Conservation (phyloP, 2,888 invertebrate species). For the Arrhopalites spinosus region DNA sequence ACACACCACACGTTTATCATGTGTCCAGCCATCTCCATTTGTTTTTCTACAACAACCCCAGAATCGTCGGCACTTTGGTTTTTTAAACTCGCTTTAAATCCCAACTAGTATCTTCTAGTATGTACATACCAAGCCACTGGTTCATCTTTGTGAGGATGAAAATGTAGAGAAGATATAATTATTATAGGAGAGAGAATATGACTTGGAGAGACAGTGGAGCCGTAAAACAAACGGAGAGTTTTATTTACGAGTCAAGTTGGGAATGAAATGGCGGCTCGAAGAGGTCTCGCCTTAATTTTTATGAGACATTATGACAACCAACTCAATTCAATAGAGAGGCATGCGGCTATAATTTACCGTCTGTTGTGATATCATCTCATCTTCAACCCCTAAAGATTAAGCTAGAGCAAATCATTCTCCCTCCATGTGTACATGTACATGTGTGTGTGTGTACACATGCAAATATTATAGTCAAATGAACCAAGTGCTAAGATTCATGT, state of each 20-base stretch:
- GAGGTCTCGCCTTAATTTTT: conserved; percentile 32
- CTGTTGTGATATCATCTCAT: conserved; percentile 24
- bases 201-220: conserved; percentile 12
- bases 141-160: not conserved
- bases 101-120: no score
- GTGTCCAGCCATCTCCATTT: no score
- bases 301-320: conserved; percentile 33
- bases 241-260: conserved; percentile 22
- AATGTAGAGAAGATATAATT: not conserved
- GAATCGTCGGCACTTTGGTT: no score
- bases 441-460: not conserved
- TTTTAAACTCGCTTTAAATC: no score
- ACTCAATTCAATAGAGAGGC: conserved; percentile 26
- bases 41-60: no score
- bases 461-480: not conserved
- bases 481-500: no score
- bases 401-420: not conserved
- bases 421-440: not conserved
- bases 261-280: conserved; percentile 28
- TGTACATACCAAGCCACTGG: no score
- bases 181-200: not conserved
- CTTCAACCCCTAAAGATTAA: conserved; percentile 19
- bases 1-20: not conserved
- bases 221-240: conserved; percentile 23
- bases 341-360: conserved; percentile 24